Conservation (phyloP, 2,888 invertebrate species). For the Helicoverpa assulta region DNA sequence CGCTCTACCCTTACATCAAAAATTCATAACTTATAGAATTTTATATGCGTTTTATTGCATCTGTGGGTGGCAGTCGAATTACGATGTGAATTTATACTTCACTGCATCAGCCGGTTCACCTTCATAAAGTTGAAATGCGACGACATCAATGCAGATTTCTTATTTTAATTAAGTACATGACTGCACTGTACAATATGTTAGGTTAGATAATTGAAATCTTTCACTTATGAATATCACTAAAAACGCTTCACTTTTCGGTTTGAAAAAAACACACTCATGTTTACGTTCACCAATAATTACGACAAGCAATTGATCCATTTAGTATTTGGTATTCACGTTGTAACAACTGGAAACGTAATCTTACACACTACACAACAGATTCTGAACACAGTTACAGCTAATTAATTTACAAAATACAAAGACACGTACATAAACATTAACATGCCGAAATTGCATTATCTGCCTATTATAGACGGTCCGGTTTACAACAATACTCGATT, state of each 20-base stretch:
- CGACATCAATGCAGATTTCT: background rate
- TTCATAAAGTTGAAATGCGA: constrained; percentile 14
- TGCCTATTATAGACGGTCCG: constrained; percentile 47
- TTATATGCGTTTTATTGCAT: background rate
- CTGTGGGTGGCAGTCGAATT: background rate
- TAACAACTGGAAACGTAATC: no score
- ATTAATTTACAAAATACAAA: constrained; percentile 45
- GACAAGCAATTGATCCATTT: background rate
- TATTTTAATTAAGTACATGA: background rate
- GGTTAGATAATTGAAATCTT: background rate
- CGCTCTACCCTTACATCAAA: background rate
- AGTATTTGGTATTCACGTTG: background rate
- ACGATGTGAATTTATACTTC: constrained; percentile 12
- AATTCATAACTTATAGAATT: constrained; percentile 10
- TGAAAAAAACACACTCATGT: no score
- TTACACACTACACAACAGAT: no score
- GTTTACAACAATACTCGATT: constrained; percentile 65
- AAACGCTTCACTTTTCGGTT: background rate
- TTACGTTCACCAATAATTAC: no score
- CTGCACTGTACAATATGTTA: background rate
- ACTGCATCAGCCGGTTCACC: constrained; percentile 27
- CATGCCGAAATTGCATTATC: constrained; percentile 53
- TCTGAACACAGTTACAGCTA: constrained; percentile 1
- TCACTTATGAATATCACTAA: background rate
- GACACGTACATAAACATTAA: constrained; percentile 44